These are phyloP conservation scores for Alloplasta piceator DNA, from an alignment of 2,888 invertebrate species.

Conservation along the genomic window DNA sequence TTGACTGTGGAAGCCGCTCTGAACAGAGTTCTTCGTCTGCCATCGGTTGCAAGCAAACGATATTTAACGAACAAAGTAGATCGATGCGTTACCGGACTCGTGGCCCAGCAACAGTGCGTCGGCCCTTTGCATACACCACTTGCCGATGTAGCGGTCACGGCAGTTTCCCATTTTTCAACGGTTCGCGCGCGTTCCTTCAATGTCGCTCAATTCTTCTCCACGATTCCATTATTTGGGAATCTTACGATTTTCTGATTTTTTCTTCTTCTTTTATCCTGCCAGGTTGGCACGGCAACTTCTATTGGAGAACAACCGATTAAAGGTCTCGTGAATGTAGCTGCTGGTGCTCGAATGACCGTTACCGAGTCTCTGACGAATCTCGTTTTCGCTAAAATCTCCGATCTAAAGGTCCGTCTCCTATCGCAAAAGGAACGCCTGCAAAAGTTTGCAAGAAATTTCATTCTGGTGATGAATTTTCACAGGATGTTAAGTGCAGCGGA, in stretches of 20 bases:
- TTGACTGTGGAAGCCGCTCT: conserved; percentile 88
- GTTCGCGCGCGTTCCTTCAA: conserved; percentile 81
- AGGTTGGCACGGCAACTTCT: conserved; percentile 94
- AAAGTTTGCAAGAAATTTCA: background rate
- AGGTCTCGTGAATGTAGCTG: conserved; percentile 91
- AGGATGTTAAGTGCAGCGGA: conserved; percentile 99
- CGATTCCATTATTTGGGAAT: no score
- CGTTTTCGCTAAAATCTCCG: conserved; percentile 88
- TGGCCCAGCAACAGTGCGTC: conserved; percentile 99
- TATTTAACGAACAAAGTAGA: conserved; percentile 98
- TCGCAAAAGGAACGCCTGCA: background rate
- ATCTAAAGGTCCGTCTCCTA: conserved; percentile 83
- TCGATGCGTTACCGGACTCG: conserved; percentile 96
- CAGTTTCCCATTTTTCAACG: conserved; percentile 92
- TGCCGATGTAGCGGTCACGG: conserved; percentile 96
- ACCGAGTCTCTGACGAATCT: conserved; percentile 97
- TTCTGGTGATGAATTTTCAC: conserved; percentile 64
- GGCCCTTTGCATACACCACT: conserved; percentile 98
- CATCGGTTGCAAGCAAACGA: conserved; percentile 97
- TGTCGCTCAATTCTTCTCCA: background rate
- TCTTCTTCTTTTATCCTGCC: no score
- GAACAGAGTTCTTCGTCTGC: conserved; percentile 92
- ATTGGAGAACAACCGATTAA: conserved; percentile 99
- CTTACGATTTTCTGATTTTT: no score
- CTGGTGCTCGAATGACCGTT: conserved; percentile 97